Conservation (phyloP, 2,888 invertebrate genomes). For the Hydraecia micacea region DNA sequence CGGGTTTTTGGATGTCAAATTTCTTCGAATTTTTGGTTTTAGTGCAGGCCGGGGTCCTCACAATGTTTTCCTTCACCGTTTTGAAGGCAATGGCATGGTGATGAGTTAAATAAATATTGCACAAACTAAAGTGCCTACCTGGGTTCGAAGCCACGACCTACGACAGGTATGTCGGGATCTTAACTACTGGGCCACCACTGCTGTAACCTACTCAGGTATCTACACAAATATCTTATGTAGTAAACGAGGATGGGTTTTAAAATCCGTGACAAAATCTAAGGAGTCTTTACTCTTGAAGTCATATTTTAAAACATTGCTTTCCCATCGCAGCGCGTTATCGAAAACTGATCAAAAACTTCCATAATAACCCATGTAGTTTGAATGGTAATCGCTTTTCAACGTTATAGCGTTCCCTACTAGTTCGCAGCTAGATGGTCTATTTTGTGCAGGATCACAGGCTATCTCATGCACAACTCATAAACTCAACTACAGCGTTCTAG, state of each 20-base stretch:
- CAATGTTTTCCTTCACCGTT: neutral
- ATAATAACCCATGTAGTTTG: neutral
- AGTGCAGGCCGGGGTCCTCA: neutral
- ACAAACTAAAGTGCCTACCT: neutral
- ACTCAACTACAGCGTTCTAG: conserved; percentile 7
- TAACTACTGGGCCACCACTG: neutral
- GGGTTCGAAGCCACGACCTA: neutral
- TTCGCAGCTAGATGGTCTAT: neutral
- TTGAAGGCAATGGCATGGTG: neutral
- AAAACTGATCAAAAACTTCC: conserved; percentile 3
- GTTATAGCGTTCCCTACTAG: neutral
- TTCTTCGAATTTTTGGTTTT: neutral
- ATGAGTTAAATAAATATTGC: neutral
- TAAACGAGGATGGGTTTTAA: neutral
- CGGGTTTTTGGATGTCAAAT: neutral
- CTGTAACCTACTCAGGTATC: neutral
- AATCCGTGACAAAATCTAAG: neutral
- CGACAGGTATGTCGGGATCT: no score
- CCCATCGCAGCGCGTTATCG: neutral
- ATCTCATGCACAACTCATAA: conserved; percentile 28
- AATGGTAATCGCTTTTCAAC: neutral
- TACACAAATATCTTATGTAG: neutral
- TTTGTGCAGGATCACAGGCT: conserved; percentile 4
- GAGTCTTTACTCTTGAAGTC: neutral
- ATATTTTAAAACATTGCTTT: neutral